phyloP scores from a whole-genome alignment of 2,888 invertebrate genomes.

The Gryllus longicercus region DNA sequence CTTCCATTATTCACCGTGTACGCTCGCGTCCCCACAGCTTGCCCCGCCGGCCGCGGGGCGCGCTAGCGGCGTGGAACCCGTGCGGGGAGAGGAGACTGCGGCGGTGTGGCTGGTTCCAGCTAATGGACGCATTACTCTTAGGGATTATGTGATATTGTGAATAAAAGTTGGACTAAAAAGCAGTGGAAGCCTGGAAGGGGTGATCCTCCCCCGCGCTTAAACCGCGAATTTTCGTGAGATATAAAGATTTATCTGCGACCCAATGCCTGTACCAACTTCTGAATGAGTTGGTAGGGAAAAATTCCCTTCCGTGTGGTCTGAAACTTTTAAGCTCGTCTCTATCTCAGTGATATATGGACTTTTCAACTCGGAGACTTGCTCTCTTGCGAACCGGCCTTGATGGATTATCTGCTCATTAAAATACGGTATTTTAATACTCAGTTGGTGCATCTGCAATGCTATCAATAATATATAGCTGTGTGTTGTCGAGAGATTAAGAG shows the following conservation, averaged over 20 bases:
- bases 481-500: too few relatives aligned
- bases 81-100: neutral
- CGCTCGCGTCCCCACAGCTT: neutral
- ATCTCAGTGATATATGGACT: too few relatives aligned
- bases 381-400: too few relatives aligned
- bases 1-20: neutral
- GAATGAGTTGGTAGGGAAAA: too few relatives aligned
- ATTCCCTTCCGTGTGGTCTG: too few relatives aligned
- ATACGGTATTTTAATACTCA: too few relatives aligned
- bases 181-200: neutral
- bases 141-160: conserved; percentile 4
- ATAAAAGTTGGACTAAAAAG: conserved; percentile 11
- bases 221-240: conserved; percentile 3
- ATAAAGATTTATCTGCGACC: neutral
- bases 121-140: conserved; percentile 17
- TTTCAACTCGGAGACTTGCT: too few relatives aligned
- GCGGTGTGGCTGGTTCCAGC: neutral
- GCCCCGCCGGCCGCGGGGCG: neutral
- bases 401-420: too few relatives aligned
- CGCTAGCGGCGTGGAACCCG: neutral
- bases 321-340: too few relatives aligned
- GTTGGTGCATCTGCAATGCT: too few relatives aligned
- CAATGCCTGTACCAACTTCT: too few relatives aligned
- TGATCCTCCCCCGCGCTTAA: neutral
- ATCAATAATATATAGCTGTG: too few relatives aligned